Percentiles rank a stretch among this genome's conserved stretches.
These are phyloP conservation scores for Odontamblyopus rebecca DNA, from an alignment of 2,797 vertebrate genomes.

Conservation along the genomic window DNA sequence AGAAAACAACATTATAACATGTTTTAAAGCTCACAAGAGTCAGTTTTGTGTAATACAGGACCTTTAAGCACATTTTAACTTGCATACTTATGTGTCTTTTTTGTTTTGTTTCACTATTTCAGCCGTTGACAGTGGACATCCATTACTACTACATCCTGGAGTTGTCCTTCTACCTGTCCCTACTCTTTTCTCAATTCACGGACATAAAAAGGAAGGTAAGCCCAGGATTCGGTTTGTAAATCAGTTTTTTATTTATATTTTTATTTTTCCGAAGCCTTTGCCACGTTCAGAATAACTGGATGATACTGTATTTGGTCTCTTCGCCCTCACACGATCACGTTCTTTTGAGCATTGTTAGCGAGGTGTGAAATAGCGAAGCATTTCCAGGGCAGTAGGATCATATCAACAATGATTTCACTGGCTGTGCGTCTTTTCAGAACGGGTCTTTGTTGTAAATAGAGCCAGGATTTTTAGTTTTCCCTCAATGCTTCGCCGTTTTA, in stretches of 20 bases:
- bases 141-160: conserved; percentile 97
- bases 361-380: conserved; percentile 39
- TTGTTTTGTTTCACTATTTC: conserved; percentile 47
- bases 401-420: conserved; percentile 4
- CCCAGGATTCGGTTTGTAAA: conserved; percentile 4
- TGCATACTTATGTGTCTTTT: neutral
- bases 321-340: conserved; percentile 17
- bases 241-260: neutral
- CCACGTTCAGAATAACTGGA: conserved; percentile 1
- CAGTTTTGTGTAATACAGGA: no score
- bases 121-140: conserved; percentile 93
- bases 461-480: neutral
- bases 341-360: conserved; percentile 24
- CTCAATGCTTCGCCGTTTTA: neutral
- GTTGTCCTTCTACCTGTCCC: conserved; percentile 95
- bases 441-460: neutral
- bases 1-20: no score
- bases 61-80: neutral
- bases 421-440: neutral
- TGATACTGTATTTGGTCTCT: conserved; percentile 2
- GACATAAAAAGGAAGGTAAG: conserved; percentile 99
- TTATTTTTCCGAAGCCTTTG: conserved; percentile 15
- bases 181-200: conserved; percentile 96
- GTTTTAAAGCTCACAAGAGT: no score
- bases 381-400: conserved; percentile 13